These are phyloP conservation scores for Arenicola marina DNA, from an alignment of 2,888 invertebrate species.

Conservation along the genomic window DNA sequence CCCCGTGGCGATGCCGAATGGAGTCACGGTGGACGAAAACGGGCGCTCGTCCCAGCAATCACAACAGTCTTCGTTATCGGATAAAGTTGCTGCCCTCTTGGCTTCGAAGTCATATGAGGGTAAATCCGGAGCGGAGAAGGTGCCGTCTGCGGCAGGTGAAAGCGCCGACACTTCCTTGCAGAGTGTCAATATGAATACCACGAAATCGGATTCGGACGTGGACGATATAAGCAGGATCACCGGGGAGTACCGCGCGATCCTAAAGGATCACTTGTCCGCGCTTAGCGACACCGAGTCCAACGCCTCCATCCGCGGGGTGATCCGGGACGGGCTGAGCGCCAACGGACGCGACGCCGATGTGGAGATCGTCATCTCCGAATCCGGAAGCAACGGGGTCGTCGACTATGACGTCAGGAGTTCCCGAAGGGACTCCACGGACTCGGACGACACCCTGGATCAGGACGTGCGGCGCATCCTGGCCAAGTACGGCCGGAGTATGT, in stretches of 20 bases:
- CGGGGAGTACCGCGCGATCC: background rate
- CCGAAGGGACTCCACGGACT: constrained; percentile 5
- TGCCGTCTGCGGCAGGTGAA: too few relatives aligned
- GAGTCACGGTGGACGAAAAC: too few relatives aligned
- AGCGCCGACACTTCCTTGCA: too few relatives aligned
- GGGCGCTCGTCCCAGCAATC: too few relatives aligned
- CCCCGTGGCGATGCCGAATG: too few relatives aligned
- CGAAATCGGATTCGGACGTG: background rate
- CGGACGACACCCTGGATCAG: constrained; percentile 21
- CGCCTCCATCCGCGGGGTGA: background rate
- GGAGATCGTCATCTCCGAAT: background rate
- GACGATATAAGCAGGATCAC: background rate
- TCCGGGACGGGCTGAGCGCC: too few relatives aligned
- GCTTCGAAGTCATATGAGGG: too few relatives aligned
- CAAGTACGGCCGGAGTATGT: constrained; percentile 23
- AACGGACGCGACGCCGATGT: too few relatives aligned
- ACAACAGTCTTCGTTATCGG: background rate
- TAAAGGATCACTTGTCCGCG: background rate
- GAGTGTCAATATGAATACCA: background rate
- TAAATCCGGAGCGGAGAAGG: background rate
- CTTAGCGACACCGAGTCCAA: background rate
- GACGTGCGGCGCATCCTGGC: constrained; percentile 26
- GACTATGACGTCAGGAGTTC: background rate
- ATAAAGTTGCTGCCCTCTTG: background rate
- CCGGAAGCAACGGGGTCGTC: background rate